A percentile compares a stretch with the other conserved stretches of the same genome.
Conservation (phyloP, 2,797 vertebrate genomes). For the Adrianichthys oophorus region DNA sequence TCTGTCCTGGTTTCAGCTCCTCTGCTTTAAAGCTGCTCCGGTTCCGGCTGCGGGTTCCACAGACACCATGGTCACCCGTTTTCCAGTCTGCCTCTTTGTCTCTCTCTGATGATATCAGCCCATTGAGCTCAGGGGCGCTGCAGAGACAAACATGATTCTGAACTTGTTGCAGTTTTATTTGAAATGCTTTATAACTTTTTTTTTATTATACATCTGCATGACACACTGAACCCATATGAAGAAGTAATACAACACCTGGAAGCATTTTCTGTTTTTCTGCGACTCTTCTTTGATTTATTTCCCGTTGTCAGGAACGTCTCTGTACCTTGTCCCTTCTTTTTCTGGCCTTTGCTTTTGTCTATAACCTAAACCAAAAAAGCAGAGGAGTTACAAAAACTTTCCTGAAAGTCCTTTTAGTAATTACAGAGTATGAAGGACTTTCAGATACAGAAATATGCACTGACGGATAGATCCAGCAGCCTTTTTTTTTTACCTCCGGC, state of each 20-base stretch:
- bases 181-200: not conserved
- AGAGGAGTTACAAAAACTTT: not conserved
- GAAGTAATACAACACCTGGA: conserved; percentile 59
- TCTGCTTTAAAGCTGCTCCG: conserved; percentile 79
- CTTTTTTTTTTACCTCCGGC: conserved; percentile 61
- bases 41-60: conserved; percentile 67
- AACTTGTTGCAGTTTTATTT: not conserved
- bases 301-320: conserved; percentile 75
- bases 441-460: too few relatives aligned
- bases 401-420: not conserved
- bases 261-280: conserved; percentile 78
- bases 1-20: conserved; percentile 72
- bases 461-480: too few relatives aligned
- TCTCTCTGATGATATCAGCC: conserved; percentile 75
- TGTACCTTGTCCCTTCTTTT: conserved; percentile 81
- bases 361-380: conserved; percentile 44
- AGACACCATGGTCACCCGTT: conserved; percentile 63
- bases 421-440: too few relatives aligned
- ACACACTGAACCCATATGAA: not conserved
- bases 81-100: conserved; percentile 83
- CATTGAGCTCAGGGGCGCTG: conserved; percentile 84
- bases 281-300: conserved; percentile 89
- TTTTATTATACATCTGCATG: not conserved
- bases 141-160: not conserved
- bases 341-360: conserved; percentile 74